Conservation (phyloP, 1,140 invertebrate genomes). For the Paraescarpia echinospica region DNA sequence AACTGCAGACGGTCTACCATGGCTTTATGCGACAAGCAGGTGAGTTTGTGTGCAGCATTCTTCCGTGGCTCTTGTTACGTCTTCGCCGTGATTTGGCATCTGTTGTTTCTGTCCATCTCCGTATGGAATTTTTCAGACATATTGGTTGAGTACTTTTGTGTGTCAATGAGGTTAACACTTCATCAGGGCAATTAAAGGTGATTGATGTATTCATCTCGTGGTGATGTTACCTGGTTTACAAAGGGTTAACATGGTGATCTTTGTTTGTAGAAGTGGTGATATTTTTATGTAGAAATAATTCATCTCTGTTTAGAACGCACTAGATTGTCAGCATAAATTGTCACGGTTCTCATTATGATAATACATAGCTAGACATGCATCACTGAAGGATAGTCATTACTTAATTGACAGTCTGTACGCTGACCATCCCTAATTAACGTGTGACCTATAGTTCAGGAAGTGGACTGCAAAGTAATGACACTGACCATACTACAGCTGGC, state of each 20-base stretch:
- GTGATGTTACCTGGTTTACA: neutral
- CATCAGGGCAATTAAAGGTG: neutral
- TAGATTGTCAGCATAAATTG: neutral
- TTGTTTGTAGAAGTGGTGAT: neutral
- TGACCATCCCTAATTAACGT: neutral
- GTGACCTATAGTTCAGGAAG: neutral
- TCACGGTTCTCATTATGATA: neutral
- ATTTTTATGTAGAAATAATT: neutral
- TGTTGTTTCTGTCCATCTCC: neutral
- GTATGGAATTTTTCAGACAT: neutral
- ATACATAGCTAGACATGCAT: neutral
- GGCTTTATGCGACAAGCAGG: neutral
- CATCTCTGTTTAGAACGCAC: neutral
- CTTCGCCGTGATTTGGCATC: neutral
- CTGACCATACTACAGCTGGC: neutral
- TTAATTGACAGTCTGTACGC: too few species aligned
- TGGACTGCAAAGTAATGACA: neutral
- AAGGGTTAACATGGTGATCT: neutral
- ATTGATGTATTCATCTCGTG: neutral
- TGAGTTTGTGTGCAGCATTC: neutral
- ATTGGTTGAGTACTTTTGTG: neutral
- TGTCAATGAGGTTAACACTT: neutral
- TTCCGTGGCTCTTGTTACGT: neutral
- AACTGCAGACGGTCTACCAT: neutral
- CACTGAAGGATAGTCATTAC: neutral